Conservation (phyloP, 2,888 invertebrate species). For the Scelioninae gen. 2 region DNA sequence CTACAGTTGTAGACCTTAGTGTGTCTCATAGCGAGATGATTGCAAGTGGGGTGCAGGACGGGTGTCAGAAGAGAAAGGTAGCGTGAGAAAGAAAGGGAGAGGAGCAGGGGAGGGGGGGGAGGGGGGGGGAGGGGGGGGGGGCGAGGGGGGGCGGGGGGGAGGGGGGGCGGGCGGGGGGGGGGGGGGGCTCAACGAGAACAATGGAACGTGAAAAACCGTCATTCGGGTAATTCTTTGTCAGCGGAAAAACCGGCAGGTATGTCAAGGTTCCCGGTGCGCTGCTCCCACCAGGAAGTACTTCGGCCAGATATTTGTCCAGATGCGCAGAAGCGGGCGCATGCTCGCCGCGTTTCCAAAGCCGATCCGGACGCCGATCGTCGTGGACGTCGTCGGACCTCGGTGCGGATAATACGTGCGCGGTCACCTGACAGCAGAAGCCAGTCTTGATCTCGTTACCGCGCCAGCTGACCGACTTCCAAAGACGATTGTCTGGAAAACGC, state of each 20-base stretch:
- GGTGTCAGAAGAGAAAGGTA: too few species aligned
- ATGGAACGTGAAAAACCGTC: neutral
- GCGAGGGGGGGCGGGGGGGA: too few species aligned
- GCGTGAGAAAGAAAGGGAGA: too few species aligned
- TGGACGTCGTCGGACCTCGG: constrained; percentile 12
- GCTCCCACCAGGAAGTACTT: constrained; percentile 40
- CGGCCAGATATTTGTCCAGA: constrained; percentile 35
- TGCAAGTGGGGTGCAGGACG: too few species aligned
- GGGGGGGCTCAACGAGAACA: too few species aligned
- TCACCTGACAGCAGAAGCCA: constrained; percentile 21
- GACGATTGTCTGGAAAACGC: constrained; percentile 27
- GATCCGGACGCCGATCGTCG: constrained; percentile 36
- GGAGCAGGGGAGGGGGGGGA: too few species aligned
- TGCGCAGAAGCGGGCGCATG: constrained; percentile 51
- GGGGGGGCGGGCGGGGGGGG: too few species aligned
- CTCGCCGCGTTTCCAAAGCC: constrained; percentile 22
- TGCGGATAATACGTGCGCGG: constrained; percentile 23
- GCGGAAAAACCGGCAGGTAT: constrained; percentile 2
- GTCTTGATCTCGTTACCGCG: constrained; percentile 30
- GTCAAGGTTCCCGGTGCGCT: constrained; percentile 37
- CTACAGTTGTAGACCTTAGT: too few species aligned
- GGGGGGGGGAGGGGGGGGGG: too few species aligned
- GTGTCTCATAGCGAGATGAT: too few species aligned
- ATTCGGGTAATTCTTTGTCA: constrained; percentile 16
- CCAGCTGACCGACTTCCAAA: constrained; percentile 11